Conservation (phyloP, 2,797 vertebrate genomes). For the Lacerta viridis region DNA sequence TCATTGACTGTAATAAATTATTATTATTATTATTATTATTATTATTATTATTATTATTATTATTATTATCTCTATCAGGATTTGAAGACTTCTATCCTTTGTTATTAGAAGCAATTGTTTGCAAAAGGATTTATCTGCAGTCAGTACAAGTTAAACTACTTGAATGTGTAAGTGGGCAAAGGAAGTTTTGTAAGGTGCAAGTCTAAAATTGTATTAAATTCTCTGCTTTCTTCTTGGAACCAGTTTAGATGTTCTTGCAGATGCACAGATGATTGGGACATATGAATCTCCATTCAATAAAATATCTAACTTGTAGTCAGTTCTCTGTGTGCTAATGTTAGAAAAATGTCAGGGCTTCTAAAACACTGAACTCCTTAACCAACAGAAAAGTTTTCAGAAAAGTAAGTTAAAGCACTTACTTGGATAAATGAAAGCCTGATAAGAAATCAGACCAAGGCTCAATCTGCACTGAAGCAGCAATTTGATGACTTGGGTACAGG, state of each 20-base stretch:
- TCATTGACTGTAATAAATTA: too few species aligned
- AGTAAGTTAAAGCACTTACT: neutral
- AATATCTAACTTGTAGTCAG: neutral
- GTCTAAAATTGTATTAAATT: conserved; percentile 46
- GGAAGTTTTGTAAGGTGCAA: conserved; percentile 56
- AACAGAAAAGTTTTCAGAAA: neutral
- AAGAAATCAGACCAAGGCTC: neutral
- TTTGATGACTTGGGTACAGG: neutral
- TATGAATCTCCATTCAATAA: neutral
- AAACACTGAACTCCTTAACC: neutral
- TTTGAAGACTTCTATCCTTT: conserved; percentile 52
- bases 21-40: too few species aligned
- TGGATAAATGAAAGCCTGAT: neutral
- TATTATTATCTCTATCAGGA: neutral
- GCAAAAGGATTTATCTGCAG: conserved; percentile 49
- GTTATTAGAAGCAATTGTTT: conserved; percentile 44
- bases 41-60: too few species aligned
- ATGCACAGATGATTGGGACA: neutral
- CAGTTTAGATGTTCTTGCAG: neutral
- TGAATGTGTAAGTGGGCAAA: conserved; percentile 55
- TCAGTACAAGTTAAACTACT: conserved; percentile 54
- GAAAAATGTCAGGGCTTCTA: neutral
- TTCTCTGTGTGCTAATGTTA: neutral
- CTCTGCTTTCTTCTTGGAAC: conserved; percentile 15
- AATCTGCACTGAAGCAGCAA: neutral